Percentiles rank a stretch among this genome's conserved stretches.
Conservation (phyloP, 2,888 invertebrate species). For the Ellobium chinense region DNA sequence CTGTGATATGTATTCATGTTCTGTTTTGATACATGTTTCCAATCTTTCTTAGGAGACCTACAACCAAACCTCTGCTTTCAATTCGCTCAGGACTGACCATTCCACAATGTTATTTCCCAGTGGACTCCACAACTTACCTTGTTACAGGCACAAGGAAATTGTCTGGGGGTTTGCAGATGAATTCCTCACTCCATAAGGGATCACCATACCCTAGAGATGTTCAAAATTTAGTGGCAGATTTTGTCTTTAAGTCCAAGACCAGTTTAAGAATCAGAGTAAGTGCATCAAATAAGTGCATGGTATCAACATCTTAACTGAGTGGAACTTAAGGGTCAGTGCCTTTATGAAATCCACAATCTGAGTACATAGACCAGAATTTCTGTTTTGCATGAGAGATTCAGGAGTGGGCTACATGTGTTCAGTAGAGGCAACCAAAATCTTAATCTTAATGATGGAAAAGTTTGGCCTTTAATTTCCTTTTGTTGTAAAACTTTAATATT, state of each 20-base stretch:
- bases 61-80: background rate
- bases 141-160: background rate
- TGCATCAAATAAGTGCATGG: background rate
- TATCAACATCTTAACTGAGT: background rate
- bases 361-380: too few species aligned
- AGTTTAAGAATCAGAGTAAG: constrained; percentile 6
- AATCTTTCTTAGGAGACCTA: background rate
- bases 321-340: too few species aligned
- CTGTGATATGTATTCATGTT: background rate
- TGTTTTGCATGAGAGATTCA: too few species aligned
- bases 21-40: background rate
- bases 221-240: background rate
- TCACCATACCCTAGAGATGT: constrained; percentile 9
- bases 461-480: too few species aligned
- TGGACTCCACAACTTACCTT: background rate
- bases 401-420: too few species aligned
- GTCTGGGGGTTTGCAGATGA: background rate
- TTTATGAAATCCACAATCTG: too few species aligned
- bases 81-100: background rate
- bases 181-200: background rate
- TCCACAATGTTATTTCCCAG: background rate
- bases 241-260: background rate
- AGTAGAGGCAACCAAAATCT: too few species aligned
- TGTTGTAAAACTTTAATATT: too few species aligned
- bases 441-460: too few species aligned